Percentiles rank a stretch among this genome's conserved stretches.
These are phyloP conservation scores for Stegodyphus dumicola DNA, from an alignment of 1,140 invertebrate species.

Conservation along the genomic window DNA sequence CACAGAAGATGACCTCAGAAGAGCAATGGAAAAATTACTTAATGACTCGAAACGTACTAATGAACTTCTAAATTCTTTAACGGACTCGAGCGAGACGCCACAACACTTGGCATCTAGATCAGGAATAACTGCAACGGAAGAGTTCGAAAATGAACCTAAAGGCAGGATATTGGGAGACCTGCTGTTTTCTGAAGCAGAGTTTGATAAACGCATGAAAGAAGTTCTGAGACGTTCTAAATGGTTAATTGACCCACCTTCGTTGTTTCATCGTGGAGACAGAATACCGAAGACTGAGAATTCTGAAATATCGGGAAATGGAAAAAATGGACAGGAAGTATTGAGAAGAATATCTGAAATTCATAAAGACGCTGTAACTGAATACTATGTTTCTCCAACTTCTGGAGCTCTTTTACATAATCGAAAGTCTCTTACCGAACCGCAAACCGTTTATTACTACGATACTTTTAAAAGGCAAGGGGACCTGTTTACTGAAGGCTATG, in stretches of 20 bases:
- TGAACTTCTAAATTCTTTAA: neutral
- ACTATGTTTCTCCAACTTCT: too few species aligned
- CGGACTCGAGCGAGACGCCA: neutral
- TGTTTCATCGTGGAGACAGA: neutral
- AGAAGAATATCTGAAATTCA: too few species aligned
- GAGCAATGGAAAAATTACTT: neutral
- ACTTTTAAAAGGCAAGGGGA: too few species aligned
- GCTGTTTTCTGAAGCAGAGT: constrained; percentile 24
- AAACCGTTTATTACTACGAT: too few species aligned
- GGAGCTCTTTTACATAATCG: too few species aligned
- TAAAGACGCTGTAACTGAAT: too few species aligned
- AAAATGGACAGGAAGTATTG: neutral
- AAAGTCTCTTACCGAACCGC: too few species aligned
- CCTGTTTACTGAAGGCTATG: too few species aligned
- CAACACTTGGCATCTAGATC: neutral
- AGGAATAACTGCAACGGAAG: neutral
- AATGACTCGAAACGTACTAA: neutral
- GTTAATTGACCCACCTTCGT: neutral
- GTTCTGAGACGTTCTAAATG: constrained; percentile 5
- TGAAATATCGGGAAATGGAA: neutral
- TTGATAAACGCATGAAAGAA: constrained; percentile 9
- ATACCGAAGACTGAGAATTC: too few species aligned
- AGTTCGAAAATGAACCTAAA: too few species aligned
- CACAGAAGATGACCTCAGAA: neutral
- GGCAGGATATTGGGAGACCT: constrained; percentile 27